Evolutionary conservation across 2,113 vertebrate genomes (phyloP).

Genomic region (Hippocampus mohnikei): DNA sequence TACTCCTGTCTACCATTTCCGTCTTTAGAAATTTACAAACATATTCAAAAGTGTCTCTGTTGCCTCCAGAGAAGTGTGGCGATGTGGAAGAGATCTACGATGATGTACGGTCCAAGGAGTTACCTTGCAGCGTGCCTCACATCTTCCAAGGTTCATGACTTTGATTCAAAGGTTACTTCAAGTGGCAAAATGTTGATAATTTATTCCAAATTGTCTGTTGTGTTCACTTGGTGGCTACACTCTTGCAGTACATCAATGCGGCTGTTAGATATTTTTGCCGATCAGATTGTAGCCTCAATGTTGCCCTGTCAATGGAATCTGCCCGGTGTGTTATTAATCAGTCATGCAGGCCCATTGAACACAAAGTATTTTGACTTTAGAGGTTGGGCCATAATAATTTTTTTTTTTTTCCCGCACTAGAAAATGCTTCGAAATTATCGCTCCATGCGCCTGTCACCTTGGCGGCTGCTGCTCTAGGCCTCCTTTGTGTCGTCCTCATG

Average conservation of each 20-base stretch:
- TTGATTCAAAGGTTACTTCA: background rate
- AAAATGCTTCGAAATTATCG: background rate
- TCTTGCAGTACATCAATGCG: too few relatives aligned
- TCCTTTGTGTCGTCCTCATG: constrained; percentile 26
- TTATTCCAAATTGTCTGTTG: too few relatives aligned
- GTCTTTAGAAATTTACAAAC: background rate
- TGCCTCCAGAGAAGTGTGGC: constrained; percentile 15
- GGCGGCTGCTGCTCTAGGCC: constrained; percentile 11
- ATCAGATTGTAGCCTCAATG: too few relatives aligned
- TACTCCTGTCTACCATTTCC: background rate
- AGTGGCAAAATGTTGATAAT: too few relatives aligned
- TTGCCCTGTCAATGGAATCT: too few relatives aligned
- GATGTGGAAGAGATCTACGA: constrained; percentile 32
- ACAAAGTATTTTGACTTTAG: background rate
- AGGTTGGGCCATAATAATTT: background rate
- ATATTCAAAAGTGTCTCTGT: background rate
- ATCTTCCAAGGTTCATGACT: constrained; percentile 24
- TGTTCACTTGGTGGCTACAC: too few relatives aligned
- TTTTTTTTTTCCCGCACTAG: constrained; percentile 3
- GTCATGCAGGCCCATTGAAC: too few relatives aligned
- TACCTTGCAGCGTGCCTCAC: background rate
- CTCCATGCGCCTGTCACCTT: rapidly evolving
- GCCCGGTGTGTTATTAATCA: too few relatives aligned
- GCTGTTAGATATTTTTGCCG: too few relatives aligned
- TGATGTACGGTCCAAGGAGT: constrained; percentile 5